Percentiles rank a stretch among this genome's conserved stretches.
phyloP scores from a whole-genome alignment of 1,140 invertebrate species.

The Contarinia nasturtii region DNA sequence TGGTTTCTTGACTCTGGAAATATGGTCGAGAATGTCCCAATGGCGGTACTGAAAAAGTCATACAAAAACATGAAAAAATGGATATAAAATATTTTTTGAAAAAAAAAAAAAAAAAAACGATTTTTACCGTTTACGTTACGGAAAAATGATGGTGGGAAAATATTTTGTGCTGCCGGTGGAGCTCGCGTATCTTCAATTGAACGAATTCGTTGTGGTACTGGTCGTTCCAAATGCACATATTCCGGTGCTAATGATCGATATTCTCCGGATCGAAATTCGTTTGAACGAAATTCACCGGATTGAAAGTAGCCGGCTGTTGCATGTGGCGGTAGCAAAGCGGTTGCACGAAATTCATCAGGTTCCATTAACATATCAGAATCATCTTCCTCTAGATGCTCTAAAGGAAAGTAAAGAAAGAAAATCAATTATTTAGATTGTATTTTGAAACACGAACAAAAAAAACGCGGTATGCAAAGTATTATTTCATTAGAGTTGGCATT shows the following conservation, averaged over 20 bases:
- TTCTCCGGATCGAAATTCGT: conserved; percentile 8
- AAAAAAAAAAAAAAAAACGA: no score
- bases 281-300: conserved; percentile 7
- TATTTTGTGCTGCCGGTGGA: conserved; percentile 20
- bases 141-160: conserved; percentile 21
- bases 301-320: conserved; percentile 1
- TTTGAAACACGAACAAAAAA: no score
- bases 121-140: no score
- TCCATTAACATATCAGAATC: conserved; percentile 23
- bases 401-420: conserved; percentile 4
- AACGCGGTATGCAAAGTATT: no score
- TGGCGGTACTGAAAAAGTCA: no score
- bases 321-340: neutral
- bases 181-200: conserved; percentile 8
- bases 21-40: conserved; percentile 21
- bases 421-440: no score
- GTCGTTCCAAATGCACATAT: conserved; percentile 10
- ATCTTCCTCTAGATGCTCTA: conserved; percentile 20
- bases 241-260: conserved; percentile 7
- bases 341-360: conserved; percentile 16
- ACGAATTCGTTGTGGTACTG: neutral
- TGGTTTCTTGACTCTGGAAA: conserved; percentile 7
- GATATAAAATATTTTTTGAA: no score
- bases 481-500: no score
- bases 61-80: no score